These are phyloP conservation scores for Anas capensis DNA, from an alignment of 2,797 vertebrate genomes.

Conservation along the genomic window DNA sequence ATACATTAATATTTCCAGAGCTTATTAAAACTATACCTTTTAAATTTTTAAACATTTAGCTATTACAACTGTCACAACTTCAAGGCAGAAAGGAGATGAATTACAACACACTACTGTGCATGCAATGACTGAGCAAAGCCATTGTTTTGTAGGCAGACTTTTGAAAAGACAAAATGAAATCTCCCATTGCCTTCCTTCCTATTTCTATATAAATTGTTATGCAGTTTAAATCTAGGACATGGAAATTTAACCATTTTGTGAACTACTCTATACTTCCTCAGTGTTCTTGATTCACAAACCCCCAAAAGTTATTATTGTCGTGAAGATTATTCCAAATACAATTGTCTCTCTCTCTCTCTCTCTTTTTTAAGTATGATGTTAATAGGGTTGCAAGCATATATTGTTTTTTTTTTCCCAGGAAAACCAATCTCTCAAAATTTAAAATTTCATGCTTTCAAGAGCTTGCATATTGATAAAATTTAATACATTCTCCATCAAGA, in stretches of 20 bases:
- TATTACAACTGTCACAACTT: neutral
- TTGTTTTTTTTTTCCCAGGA: neutral
- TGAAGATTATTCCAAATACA: neutral
- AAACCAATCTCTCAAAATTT: neutral
- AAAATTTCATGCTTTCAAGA: neutral
- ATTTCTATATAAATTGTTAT: neutral
- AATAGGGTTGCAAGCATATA: neutral
- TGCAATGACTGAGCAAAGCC: neutral
- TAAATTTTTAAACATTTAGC: conserved; percentile 50
- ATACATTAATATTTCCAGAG: conserved; percentile 32
- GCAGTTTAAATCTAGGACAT: neutral
- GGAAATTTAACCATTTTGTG: neutral
- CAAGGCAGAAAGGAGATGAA: neutral
- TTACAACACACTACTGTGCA: neutral
- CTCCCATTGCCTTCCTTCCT: fast-evolving
- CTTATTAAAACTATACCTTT: conserved; percentile 27
- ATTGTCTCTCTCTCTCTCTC: neutral
- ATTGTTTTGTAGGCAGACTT: neutral
- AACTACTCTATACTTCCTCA: neutral
- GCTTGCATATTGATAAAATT: neutral
- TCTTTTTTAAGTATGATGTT: neutral
- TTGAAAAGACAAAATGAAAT: neutral
- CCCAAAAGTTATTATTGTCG: neutral
- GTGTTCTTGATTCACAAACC: neutral
- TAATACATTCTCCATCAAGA: neutral